Evolutionary conservation across 2,113 vertebrate genomes (phyloP), one percentile per base, ranked within the genome.

Genomic region (Ifrita kowaldi): DNA sequence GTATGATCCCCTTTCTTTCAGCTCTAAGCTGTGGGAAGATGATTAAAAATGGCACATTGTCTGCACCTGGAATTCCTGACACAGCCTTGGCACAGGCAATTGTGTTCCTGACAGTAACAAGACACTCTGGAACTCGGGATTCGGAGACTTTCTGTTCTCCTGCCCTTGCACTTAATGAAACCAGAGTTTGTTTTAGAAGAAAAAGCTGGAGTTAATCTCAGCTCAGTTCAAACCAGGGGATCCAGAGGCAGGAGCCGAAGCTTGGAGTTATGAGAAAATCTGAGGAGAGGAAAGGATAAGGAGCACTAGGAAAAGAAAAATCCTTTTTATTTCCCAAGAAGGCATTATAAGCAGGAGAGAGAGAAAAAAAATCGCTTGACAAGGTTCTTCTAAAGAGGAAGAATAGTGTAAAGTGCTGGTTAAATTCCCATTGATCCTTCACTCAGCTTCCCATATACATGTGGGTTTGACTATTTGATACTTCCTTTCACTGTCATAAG

Each of bases 351-450:
- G 86, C 93, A 90, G 92, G n/a, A 89, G 92, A 73, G 76, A 75
- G 59, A 55, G 22, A 26, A 12, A 32, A 93, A 82, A 94, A 96
- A 93, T 69, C 85, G 62, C 84, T 96, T 83, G 95, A 96, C 91
- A 94, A 96, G 79, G 55, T 69, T 89, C 85, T 87, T 94, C 73
- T 95, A 41, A 96, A 93, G 90, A 87, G 79, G 41, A 94, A 95
- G 95, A 97, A 97, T 65, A 89, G 93, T 84, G 21, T 81, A 97
- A 97, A 98, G 86, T 93, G 92, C 91, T 81, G 13, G 91, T 93
- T 97, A 89, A 93, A 89, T 96, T 97, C 93, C 96, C 96, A 88
- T 84, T 87, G 94, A 95, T 97, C 96, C 89, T 94, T 94, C 97
- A 81, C 93, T 97, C 95, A 74, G 81, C 90, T 95, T 93, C 75